A percentile compares a stretch with the other conserved stretches of the same genome.
Evolutionary conservation across 1,140 invertebrate genomes (phyloP).

Genomic region (Hestina assimilis): DNA sequence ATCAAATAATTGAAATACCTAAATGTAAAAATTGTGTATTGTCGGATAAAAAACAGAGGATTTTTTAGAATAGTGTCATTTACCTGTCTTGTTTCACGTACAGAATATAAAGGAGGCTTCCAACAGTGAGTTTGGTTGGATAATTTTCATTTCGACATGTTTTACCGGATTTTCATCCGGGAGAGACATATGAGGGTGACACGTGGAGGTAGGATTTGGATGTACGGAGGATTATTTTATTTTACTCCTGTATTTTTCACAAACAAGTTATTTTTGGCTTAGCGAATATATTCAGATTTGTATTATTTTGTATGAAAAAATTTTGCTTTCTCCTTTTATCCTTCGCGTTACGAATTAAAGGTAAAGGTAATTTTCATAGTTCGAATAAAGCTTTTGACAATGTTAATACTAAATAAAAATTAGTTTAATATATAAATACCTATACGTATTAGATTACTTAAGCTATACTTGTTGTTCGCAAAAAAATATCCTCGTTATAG

Average conservation of each 20-base stretch:
- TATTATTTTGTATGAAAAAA: too few species aligned
- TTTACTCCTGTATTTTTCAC: neutral
- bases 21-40: too few species aligned
- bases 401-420: slow-evolving; percentile 17
- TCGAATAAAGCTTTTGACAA: too few species aligned
- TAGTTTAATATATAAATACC: slow-evolving; percentile 26
- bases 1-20: too few species aligned
- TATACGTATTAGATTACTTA: slow-evolving; percentile 22
- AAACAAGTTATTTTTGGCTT: neutral
- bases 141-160: slow-evolving; percentile 14
- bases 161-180: slow-evolving; percentile 6
- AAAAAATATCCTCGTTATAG: slow-evolving; percentile 57
- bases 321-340: too few species aligned
- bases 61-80: too few species aligned
- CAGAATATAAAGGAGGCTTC: slow-evolving; percentile 7
- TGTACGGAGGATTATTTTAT: neutral
- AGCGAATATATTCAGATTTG: too few species aligned
- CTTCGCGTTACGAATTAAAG: too few species aligned
- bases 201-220: neutral
- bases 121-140: slow-evolving; percentile 3
- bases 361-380: neutral
- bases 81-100: too few species aligned
- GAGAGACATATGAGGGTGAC: neutral
- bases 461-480: slow-evolving; percentile 26
- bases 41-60: too few species aligned